These are phyloP conservation scores for Pristionchus exspectatus DNA, from an alignment of 2,888 invertebrate genomes.

Conservation along the genomic window DNA sequence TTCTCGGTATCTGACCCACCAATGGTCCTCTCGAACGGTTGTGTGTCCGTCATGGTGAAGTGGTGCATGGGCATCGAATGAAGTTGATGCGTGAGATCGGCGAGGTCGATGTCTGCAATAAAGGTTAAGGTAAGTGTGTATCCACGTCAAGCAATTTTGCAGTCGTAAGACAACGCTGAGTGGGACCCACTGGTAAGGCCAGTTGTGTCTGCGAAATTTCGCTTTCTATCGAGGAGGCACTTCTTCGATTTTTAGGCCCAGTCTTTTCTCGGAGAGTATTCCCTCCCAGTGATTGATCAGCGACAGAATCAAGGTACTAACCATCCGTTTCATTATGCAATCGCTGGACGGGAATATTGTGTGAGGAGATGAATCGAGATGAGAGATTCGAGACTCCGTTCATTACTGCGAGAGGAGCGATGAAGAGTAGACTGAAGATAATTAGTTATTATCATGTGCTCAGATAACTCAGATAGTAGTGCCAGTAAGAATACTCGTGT, in stretches of 20 bases:
- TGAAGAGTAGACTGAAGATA: slow-evolving; percentile 14
- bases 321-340: slow-evolving; percentile 39
- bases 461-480: background rate
- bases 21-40: slow-evolving; percentile 41
- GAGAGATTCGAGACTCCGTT: background rate
- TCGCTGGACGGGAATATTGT: slow-evolving; percentile 7
- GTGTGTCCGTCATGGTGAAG: slow-evolving; percentile 40
- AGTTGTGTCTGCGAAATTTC: too few relatives aligned
- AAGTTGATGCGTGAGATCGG: background rate
- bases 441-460: too few relatives aligned
- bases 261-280: too few relatives aligned
- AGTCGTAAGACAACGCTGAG: too few relatives aligned
- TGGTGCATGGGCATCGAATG: background rate
- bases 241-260: too few relatives aligned
- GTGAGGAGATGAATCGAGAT: slow-evolving; percentile 28
- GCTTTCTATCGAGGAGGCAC: too few relatives aligned
- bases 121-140: background rate
- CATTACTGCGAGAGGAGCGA: slow-evolving; percentile 22
- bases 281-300: background rate
- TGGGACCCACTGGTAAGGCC: too few relatives aligned
- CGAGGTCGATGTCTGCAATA: slow-evolving; percentile 27
- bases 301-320: background rate
- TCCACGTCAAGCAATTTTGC: background rate
- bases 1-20: background rate
- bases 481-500: too few relatives aligned